Percentiles rank a stretch among this genome's conserved stretches.
Conservation (phyloP, 2,888 invertebrate genomes). For the Linnaemya tessellans region DNA sequence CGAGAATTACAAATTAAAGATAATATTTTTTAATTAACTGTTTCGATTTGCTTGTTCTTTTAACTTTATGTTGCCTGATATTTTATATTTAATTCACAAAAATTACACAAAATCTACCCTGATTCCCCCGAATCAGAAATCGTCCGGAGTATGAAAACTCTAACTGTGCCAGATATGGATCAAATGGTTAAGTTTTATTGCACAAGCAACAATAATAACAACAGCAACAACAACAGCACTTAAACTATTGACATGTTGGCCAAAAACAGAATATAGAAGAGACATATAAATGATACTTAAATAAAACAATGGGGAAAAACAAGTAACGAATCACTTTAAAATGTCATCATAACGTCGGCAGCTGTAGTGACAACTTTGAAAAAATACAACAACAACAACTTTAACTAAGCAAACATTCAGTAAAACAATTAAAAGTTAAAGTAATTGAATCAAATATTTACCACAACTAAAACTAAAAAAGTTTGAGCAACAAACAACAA, state of each 20-base stretch:
- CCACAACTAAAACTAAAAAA: constrained; percentile 69
- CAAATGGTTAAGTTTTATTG: no score
- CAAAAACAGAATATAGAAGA: constrained; percentile 3
- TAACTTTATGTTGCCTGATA: no score
- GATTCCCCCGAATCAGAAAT: no score
- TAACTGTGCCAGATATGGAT: no score
- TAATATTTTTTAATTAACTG: no score
- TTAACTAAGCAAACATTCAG: constrained; percentile 47
- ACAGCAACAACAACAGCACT: background rate
- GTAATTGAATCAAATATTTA: constrained; percentile 81
- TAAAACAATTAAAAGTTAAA: constrained; percentile 81
- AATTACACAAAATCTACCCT: no score
- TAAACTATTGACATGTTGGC: constrained; percentile 12
- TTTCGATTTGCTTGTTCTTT: no score
- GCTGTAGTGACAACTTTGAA: background rate
- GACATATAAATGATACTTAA: constrained; percentile 24
- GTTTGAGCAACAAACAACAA: constrained; percentile 51
- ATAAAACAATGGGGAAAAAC: background rate
- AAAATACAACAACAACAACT: constrained; percentile 30
- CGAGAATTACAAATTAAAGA: no score
- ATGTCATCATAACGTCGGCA: constrained; percentile 8
- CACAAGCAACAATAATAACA: background rate
- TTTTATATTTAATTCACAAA: no score
- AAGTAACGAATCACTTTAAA: background rate
- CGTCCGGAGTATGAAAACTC: no score